Evolutionary conservation across 1,140 invertebrate genomes (phyloP), one percentile per base, ranked within the genome.

Genomic region (Teleogryllus occipitalis): DNA sequence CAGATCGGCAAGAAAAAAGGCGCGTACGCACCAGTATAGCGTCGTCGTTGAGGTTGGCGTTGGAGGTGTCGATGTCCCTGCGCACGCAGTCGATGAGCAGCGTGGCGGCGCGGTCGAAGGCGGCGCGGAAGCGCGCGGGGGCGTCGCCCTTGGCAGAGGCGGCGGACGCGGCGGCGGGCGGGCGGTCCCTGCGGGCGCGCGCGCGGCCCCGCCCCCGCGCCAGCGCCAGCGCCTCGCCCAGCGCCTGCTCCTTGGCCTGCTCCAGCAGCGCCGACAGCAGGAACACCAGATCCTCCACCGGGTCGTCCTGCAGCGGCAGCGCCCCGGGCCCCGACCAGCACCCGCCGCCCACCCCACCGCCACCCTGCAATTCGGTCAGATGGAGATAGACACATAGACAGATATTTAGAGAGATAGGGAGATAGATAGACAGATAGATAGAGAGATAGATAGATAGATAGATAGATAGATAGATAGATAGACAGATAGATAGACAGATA

Each of bases 201-300:
- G 8, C n/a, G 8, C 74, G 7, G 12, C 18, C 77, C 72, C 12
- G 49, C 15, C 12, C n/a, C 22, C 8, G 14, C 21, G 10, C 48
- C 77, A 7, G 7, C 21, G 54, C 7, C 8, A 7, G 65, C 48
- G 46, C 76, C 47, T 65, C 74, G 8, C 79, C 79, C 79, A 77
- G 22, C 18, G 78, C 48, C 5, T 49, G 21, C n/a, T 74, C 77
- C 79, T 89, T 87, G 0, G 91, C 91, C 84, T 92, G 91, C 75
- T 90, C 90, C 81, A 92, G 82, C 49, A 91, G 87, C 18, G 90
- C 86, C 5, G 89, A 89, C 78, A 92, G 80, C 0, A 92, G 84
- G 81, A 90, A 91, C 65, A 92, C 88, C 48, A 92, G 82, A 79
- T 91, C 89, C 82, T 92, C 90, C 65, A 80, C 65, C 7, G 81